These are phyloP conservation scores for Okapia johnstoni DNA, from an alignment of 2,113 vertebrate species.

Conservation along the genomic window DNA sequence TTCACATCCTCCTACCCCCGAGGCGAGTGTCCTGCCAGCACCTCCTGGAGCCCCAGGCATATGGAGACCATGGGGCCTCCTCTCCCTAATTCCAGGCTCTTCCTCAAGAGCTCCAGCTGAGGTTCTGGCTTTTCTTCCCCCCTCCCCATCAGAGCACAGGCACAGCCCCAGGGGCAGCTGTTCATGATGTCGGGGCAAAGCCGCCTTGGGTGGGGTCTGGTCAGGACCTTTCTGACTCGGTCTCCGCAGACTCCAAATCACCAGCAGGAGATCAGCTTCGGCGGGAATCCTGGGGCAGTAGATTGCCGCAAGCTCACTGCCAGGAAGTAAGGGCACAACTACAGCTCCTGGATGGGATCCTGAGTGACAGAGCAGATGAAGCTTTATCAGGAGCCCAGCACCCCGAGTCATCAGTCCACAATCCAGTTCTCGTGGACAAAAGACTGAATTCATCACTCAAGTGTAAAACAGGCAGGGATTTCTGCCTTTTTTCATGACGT, in stretches of 20 bases:
- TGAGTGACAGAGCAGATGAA: not conserved
- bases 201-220: not conserved
- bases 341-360: accelerated
- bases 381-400: not conserved
- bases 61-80: not conserved
- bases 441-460: no score
- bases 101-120: not conserved
- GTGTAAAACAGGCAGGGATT: no score
- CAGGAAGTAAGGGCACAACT: not conserved
- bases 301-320: not conserved
- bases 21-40: not conserved
- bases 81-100: not conserved
- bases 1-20: not conserved
- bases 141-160: no score
- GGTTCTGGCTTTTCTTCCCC: not conserved
- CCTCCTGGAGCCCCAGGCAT: not conserved
- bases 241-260: not conserved
- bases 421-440: accelerated
- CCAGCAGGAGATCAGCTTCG: not conserved
- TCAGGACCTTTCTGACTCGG: not conserved
- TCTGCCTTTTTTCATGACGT: not conserved
- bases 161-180: not conserved
- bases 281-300: not conserved
- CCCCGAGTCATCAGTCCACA: not conserved
- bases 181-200: not conserved